Evolutionary conservation across 2,113 vertebrate genomes (phyloP).

Genomic region (Tychaedon coryphoeus): DNA sequence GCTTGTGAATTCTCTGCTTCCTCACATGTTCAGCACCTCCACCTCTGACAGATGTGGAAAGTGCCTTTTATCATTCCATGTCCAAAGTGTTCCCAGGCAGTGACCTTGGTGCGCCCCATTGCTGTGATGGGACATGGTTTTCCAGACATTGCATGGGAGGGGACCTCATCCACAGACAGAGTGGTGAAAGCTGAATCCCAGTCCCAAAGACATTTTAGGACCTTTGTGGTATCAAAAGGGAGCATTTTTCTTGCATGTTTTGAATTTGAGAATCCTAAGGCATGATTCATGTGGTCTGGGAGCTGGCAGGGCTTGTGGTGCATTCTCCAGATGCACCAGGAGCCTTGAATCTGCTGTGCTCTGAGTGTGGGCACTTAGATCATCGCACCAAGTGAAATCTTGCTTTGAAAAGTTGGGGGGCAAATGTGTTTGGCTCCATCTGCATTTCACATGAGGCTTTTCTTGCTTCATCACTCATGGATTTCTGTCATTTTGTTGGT

Average conservation of each 20-base stretch:
- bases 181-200: not conserved
- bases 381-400: rapidly evolving
- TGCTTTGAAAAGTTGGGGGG: not conserved
- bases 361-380: not conserved
- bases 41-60: not conserved
- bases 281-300: constrained; percentile 1
- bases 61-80: not conserved
- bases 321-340: not conserved
- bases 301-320: not conserved
- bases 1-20: not conserved
- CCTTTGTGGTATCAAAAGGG: not conserved
- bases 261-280: not conserved
- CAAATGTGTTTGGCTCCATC: not conserved
- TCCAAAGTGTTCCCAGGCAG: not conserved
- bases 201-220: not conserved
- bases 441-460: not conserved
- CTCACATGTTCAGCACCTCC: not conserved
- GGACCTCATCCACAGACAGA: not conserved
- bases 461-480: not conserved
- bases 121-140: rapidly evolving
- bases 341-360: not conserved
- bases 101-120: not conserved
- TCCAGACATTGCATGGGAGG: not conserved
- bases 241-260: not conserved
- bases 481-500: not conserved